These are phyloP conservation scores for Hexactinellida sp. DNA, from an alignment of 37 sponge, comb jelly and placozoan genomes.

Conservation along the genomic window DNA sequence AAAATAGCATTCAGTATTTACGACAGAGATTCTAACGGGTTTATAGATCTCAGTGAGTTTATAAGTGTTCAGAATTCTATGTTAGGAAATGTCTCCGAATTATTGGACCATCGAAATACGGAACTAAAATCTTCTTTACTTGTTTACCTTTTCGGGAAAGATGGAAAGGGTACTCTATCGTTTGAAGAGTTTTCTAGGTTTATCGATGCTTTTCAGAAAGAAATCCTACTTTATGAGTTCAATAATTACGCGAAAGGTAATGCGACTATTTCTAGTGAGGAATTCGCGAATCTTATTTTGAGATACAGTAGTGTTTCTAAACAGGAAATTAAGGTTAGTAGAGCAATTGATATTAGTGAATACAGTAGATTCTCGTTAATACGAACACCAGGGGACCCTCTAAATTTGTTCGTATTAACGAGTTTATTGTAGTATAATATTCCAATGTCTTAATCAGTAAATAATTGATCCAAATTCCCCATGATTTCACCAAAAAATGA, in stretches of 20 bases:
- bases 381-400: too few species aligned
- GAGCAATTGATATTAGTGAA: too few species aligned
- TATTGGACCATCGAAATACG: background rate
- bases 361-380: too few species aligned
- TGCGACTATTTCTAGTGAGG: background rate
- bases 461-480: too few species aligned
- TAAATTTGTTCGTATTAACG: too few species aligned
- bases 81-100: background rate
- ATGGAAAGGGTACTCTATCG: background rate
- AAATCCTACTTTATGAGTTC: background rate
- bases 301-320: background rate
- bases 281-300: background rate
- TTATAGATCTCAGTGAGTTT: constrained; percentile 6
- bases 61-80: background rate
- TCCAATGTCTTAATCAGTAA: too few species aligned
- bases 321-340: background rate
- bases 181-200: constrained; percentile 3
- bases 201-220: background rate
- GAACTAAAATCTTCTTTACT: background rate
- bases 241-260: background rate
- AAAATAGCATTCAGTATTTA: background rate
- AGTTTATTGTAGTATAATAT: too few species aligned
- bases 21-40: background rate
- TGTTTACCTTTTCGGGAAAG: background rate
- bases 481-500: too few species aligned